Conservation (phyloP, 2,888 invertebrate species). For the Nysson spinosus region DNA sequence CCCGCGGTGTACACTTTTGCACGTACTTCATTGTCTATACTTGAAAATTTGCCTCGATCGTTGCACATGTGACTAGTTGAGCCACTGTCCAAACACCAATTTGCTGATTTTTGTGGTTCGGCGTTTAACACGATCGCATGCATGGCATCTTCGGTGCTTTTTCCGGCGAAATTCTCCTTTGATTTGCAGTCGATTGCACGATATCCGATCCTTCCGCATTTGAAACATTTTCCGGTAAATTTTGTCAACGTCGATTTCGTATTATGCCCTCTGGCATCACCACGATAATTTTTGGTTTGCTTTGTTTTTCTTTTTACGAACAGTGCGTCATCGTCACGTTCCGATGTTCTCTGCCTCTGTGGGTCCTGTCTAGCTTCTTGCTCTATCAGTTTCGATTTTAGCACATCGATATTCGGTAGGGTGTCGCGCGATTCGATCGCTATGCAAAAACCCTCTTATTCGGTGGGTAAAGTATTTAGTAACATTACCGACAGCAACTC, state of each 20-base stretch:
- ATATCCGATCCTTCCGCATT: slow-evolving; percentile 30
- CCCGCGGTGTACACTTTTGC: no score
- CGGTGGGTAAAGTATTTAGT: slow-evolving; percentile 38
- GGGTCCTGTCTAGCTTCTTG: slow-evolving; percentile 1
- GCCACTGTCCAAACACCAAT: slow-evolving; percentile 45
- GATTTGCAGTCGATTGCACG: slow-evolving; percentile 8
- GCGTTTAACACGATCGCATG: slow-evolving; percentile 1
- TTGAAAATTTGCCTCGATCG: no score
- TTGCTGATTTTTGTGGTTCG: background rate
- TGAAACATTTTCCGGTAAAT: slow-evolving; percentile 10
- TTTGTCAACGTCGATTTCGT: background rate
- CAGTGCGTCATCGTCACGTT: background rate
- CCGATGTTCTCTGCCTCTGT: background rate
- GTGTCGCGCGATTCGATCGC: slow-evolving; percentile 10
- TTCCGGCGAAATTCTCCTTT: slow-evolving; percentile 1
- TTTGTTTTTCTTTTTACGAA: background rate
- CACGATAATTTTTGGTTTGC: background rate
- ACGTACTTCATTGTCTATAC: no score
- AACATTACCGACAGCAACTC: slow-evolving; percentile 52
- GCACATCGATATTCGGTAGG: background rate
- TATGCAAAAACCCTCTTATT: slow-evolving; percentile 41
- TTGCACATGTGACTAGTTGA: no score
- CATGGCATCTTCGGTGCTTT: no score
- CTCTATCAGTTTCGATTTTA: slow-evolving; percentile 10
- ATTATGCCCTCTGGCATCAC: background rate